Evolutionary conservation across 2,797 vertebrate species (phyloP).

Genomic region (Danio choprae): DNA sequence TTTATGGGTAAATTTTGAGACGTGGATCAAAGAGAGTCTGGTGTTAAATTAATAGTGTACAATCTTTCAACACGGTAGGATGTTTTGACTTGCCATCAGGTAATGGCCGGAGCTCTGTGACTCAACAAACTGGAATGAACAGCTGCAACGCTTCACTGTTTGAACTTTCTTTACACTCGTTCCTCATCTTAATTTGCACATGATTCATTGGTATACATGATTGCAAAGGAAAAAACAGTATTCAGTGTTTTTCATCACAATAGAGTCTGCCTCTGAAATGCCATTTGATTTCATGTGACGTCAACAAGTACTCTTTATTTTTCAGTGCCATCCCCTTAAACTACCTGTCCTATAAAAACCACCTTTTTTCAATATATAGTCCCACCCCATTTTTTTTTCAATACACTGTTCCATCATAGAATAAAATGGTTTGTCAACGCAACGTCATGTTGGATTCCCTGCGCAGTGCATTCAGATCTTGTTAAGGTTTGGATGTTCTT

Average conservation of each 20-base stretch:
- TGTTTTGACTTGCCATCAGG: constrained; percentile 42
- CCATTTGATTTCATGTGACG: background rate
- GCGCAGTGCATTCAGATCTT: background rate
- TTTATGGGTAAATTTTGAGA: background rate
- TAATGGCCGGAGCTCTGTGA: constrained; percentile 45
- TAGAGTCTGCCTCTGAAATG: background rate
- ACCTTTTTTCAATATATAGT: background rate
- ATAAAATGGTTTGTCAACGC: background rate
- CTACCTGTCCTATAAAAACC: background rate
- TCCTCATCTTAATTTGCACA: background rate
- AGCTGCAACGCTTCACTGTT: constrained; percentile 41
- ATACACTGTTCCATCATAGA: background rate
- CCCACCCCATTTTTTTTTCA: background rate
- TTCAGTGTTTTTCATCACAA: background rate
- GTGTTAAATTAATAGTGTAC: background rate
- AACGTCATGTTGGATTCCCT: background rate
- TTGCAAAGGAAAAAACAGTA: background rate
- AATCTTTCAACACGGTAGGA: background rate
- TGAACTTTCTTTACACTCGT: background rate
- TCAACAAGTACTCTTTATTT: background rate
- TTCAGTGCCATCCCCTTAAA: background rate
- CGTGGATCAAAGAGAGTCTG: background rate
- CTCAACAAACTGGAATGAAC: constrained; percentile 51
- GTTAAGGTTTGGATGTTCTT: background rate
- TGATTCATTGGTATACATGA: background rate